Percentiles rank a stretch among this genome's conserved stretches.
Evolutionary conservation across 2,797 vertebrate genomes (phyloP).

Genomic region (Coracias cyanogaster): DNA sequence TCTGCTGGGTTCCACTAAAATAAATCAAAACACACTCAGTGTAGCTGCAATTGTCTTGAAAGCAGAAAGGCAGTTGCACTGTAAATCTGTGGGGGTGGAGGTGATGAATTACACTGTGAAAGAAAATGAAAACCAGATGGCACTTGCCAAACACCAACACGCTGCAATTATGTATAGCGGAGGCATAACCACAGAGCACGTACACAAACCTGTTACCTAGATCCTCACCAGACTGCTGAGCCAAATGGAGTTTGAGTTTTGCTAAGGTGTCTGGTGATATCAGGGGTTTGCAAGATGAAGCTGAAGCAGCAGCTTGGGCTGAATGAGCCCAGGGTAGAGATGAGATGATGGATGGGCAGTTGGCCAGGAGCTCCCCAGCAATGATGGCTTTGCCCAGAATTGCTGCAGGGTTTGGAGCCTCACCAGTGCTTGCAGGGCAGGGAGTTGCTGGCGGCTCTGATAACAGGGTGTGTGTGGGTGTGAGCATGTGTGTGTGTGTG

Average conservation of each 20-base stretch:
- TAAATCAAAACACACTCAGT: constrained; percentile 36
- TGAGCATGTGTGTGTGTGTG: no score
- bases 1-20: constrained; percentile 24
- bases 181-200: constrained; percentile 39
- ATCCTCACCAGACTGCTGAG: not conserved
- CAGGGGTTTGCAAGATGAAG: not conserved
- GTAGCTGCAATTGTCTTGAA: constrained; percentile 32
- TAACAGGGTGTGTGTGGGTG: not conserved
- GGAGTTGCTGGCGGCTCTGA: not conserved
- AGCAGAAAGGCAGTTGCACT: constrained; percentile 46
- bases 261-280: not conserved
- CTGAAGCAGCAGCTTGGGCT: not conserved
- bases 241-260: not conserved
- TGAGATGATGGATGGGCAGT: not conserved
- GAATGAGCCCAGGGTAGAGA: not conserved
- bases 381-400: not conserved
- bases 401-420: not conserved
- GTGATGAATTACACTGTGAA: constrained; percentile 54
- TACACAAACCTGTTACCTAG: constrained; percentile 56
- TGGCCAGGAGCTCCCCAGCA: not conserved
- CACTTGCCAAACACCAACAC: constrained; percentile 67
- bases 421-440: accelerated
- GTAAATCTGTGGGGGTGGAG: constrained; percentile 54
- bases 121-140: constrained; percentile 76
- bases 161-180: not conserved